phyloP scores from a whole-genome alignment of 2,797 vertebrate species.

The Rhynchotus rufescens region DNA sequence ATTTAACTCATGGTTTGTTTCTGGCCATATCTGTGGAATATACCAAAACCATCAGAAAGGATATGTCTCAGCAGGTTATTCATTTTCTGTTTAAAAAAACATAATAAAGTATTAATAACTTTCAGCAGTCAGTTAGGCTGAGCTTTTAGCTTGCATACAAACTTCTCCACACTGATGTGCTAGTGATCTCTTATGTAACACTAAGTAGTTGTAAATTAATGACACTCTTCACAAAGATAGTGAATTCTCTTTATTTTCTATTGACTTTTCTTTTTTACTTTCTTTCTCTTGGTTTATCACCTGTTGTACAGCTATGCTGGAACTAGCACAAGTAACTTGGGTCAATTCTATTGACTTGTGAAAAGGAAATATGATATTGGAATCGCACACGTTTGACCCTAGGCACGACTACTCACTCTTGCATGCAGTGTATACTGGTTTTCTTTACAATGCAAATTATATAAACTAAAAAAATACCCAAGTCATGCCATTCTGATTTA shows the following conservation, averaged over 20 bases:
- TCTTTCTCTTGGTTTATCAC: neutral
- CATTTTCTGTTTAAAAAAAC: slow-evolving; percentile 13
- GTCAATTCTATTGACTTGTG: neutral
- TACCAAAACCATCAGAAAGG: slow-evolving; percentile 49
- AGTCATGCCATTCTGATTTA: neutral
- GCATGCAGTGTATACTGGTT: neutral
- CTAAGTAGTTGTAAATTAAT: slow-evolving; percentile 7
- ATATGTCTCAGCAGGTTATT: slow-evolving; percentile 48
- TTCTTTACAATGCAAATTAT: neutral
- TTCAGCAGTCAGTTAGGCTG: neutral
- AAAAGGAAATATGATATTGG: neutral
- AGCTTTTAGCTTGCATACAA: slow-evolving; percentile 45
- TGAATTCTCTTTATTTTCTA: neutral
- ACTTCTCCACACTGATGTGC: neutral
- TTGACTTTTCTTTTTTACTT: neutral
- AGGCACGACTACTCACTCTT: neutral
- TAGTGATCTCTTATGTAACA: slow-evolving; percentile 37
- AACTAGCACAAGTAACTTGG: neutral
- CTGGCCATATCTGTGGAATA: slow-evolving; percentile 31
- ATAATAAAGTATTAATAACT: slow-evolving; percentile 33
- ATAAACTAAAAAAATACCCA: neutral
- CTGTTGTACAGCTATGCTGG: neutral
- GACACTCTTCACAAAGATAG: neutral
- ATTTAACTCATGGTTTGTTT: slow-evolving; percentile 8
- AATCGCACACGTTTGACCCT: neutral